Conservation (phyloP, 2,797 vertebrate genomes). For the Pogonophryne albipinna region DNA sequence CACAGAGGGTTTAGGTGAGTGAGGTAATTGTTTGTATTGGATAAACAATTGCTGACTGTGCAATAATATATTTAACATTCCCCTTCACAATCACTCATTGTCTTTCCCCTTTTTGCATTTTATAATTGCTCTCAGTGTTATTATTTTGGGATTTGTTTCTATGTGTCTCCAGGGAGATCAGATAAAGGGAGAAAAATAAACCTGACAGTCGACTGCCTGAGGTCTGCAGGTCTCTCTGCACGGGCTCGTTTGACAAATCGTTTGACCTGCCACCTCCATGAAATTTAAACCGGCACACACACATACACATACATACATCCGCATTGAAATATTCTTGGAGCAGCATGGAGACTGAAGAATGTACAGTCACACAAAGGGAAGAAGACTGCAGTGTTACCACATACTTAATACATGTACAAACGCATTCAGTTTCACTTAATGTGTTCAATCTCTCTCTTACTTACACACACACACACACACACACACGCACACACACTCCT, state of each 20-base stretch:
- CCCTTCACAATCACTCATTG: not conserved
- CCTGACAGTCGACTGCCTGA: not conserved
- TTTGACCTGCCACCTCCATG: slow-evolving; percentile 21
- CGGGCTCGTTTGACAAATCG: slow-evolving; percentile 34
- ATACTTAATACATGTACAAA: slow-evolving; percentile 13
- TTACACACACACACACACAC: not conserved
- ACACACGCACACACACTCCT: slow-evolving; percentile 4
- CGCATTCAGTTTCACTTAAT: not conserved
- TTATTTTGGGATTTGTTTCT: not conserved
- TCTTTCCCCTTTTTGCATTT: not conserved
- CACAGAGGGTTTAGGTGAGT: not conserved
- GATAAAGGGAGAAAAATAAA: not conserved
- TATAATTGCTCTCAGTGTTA: no score
- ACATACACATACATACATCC: not conserved
- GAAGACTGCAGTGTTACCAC: not conserved
- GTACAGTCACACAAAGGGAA: not conserved
- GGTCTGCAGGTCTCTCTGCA: slow-evolving; percentile 29
- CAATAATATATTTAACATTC: not conserved
- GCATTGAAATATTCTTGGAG: not conserved
- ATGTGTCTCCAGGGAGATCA: not conserved
- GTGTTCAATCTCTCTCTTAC: not conserved
- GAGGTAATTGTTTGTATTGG: not conserved
- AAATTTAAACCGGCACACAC: slow-evolving; percentile 5
- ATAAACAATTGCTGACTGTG: not conserved
- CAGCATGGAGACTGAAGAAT: slow-evolving; percentile 8